Base-by-base conservation (phyloP, 2,888 invertebrate genomes). In the Pollenia amentaria region DNA sequence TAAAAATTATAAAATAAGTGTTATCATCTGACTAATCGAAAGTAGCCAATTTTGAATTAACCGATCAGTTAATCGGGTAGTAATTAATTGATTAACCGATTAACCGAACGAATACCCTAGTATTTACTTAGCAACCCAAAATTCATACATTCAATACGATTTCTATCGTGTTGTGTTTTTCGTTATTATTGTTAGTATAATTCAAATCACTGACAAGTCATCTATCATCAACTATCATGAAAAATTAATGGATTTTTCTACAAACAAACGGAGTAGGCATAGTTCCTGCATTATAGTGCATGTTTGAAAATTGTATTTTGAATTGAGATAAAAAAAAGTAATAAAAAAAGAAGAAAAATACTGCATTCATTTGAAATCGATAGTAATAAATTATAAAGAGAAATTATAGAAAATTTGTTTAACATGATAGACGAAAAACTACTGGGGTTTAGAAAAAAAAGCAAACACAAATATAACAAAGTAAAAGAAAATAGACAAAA, bases 131-230 rank as follows among this genome's bases (percentile, higher is more conserved):
- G 57, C 44, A 77, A 40, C n/a, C 21, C 29, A 55, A 4, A 18
- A 7, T 46, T 16, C 46, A 55, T 8, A 7, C 14, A 62, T 21
- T 51, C 69, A 79, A 51, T 70, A 40, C 12, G 9, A 70, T 72
- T 60, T 67, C 48, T 75, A 48, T 42, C 4, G 10, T 29, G 21
- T 46, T 57, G n/a, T 75, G 53, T 64, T 53, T 64, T 65, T 73
- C 48, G 7, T 38, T 44, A 2, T 57, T 55, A 40, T 64, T 64
- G 16, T 67, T 51, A 46, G 21, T 69, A 64, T 70, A 55, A 75
- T 79, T 78, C 77, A 73, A 85, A 85, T 82, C 78, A 78, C 81
- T 75, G 82, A 73, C 82, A 73, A 77, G 62, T 46, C 85, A 85
- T 85, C 85, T 82, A 85, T 85, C 85, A 82, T 82, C 85, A 57